phyloP scores from a whole-genome alignment of 2,888 invertebrate genomes.

The Cecidostiba fungosa region DNA sequence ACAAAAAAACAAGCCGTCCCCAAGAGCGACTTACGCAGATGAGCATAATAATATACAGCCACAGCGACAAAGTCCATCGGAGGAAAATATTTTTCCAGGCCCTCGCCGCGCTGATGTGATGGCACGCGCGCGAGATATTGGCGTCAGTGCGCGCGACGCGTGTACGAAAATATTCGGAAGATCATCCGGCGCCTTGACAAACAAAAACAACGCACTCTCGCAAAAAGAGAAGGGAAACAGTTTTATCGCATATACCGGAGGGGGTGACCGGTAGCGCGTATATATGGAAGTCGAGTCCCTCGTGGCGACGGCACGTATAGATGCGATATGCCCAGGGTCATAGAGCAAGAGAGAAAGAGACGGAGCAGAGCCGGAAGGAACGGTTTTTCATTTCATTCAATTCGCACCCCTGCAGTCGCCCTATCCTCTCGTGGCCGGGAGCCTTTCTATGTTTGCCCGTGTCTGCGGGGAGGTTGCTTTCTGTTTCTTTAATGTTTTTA shows the following conservation, averaged over 20 bases:
- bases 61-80: conserved; percentile 36
- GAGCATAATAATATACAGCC: conserved; percentile 1
- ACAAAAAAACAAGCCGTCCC: not conserved
- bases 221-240: conserved; percentile 31
- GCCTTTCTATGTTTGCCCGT: not conserved
- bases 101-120: not conserved
- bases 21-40: conserved; percentile 9
- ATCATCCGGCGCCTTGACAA: conserved; percentile 23
- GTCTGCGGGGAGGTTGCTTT: not conserved
- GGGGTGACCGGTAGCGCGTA: conserved; percentile 19
- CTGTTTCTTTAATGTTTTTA: not conserved
- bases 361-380: conserved; percentile 47
- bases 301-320: conserved; percentile 9
- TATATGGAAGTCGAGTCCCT: conserved; percentile 6
- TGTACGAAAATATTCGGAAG: conserved; percentile 51
- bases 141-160: not conserved
- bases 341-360: conserved; percentile 26
- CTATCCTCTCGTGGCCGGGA: conserved; percentile 24
- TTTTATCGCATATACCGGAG: conserved; percentile 3
- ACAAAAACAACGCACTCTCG: conserved; percentile 47
- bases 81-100: conserved; percentile 56
- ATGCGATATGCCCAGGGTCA: not conserved
- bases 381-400: conserved; percentile 63
- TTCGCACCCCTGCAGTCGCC: conserved; percentile 54
- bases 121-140: conserved; percentile 30